These are phyloP conservation scores for Polyommatus iphigenia DNA, from an alignment of 2,888 invertebrate genomes.

Conservation along the genomic window DNA sequence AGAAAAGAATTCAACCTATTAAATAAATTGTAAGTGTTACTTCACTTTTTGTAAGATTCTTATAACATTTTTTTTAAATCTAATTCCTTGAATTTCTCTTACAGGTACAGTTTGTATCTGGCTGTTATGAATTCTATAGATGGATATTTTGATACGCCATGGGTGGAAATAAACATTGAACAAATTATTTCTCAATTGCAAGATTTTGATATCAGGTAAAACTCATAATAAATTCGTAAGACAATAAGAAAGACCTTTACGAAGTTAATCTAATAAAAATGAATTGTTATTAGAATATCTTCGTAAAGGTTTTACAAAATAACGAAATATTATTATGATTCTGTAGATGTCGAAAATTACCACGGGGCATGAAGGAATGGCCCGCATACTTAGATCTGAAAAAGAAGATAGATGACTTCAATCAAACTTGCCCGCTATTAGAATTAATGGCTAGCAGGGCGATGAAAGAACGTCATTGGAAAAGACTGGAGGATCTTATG, in stretches of 20 bases:
- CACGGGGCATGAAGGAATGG: conserved; percentile 93
- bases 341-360: conserved; percentile 88
- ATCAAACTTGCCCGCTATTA: conserved; percentile 90
- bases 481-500: conserved; percentile 75
- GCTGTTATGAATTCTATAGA: conserved; percentile 92
- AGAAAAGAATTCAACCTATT: conserved; percentile 92
- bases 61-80: neutral
- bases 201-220: conserved; percentile 89
- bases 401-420: conserved; percentile 94
- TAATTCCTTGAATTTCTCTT: conserved; percentile 34
- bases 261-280: neutral
- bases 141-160: conserved; percentile 91
- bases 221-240: neutral
- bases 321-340: neutral
- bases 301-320: neutral
- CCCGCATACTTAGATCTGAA: conserved; percentile 92
- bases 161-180: conserved; percentile 91
- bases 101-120: conserved; percentile 83
- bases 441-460: conserved; percentile 94
- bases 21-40: conserved; percentile 85
- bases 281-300: neutral
- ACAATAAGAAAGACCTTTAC: neutral
- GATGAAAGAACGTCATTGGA: conserved; percentile 91
- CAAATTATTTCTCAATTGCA: conserved; percentile 87
- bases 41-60: conserved; percentile 18